Evolutionary conservation across 2,797 vertebrate species (phyloP).

Genomic region (Telmatherina bonti): DNA sequence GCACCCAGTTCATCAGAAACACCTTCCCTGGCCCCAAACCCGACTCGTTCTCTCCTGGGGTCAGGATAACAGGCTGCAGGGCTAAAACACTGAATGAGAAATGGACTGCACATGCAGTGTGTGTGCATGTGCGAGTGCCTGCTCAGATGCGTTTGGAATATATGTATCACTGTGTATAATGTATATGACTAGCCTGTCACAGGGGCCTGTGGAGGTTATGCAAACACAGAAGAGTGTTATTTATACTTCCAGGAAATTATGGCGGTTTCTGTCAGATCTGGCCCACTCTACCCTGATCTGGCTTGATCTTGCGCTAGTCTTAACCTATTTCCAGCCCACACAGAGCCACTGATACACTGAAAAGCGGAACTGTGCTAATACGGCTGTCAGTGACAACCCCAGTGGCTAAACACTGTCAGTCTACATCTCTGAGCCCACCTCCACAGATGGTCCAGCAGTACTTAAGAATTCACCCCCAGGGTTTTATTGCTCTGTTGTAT

Average conservation of each 20-base stretch:
- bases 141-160: slow-evolving; percentile 71
- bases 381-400: slow-evolving; percentile 72
- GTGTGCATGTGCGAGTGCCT: slow-evolving; percentile 41
- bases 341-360: slow-evolving; percentile 54
- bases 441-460: slow-evolving; percentile 82
- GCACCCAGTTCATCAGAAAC: slow-evolving; percentile 81
- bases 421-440: slow-evolving; percentile 74
- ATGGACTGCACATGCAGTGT: slow-evolving; percentile 65
- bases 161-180: slow-evolving; percentile 77
- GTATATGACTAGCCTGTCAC: slow-evolving; percentile 84
- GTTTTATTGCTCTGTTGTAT: slow-evolving; percentile 85
- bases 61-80: slow-evolving; percentile 78
- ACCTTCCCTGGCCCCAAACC: slow-evolving; percentile 71
- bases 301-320: slow-evolving; percentile 63
- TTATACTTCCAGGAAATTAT: slow-evolving; percentile 92
- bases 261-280: slow-evolving; percentile 87
- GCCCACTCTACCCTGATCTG: slow-evolving; percentile 66
- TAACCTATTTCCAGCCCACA: slow-evolving; percentile 75
- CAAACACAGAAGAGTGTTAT: slow-evolving; percentile 92
- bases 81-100: slow-evolving; percentile 74
- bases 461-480: slow-evolving; percentile 84
- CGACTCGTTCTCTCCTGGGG: slow-evolving; percentile 75
- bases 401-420: slow-evolving; percentile 78
- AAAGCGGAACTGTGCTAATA: slow-evolving; percentile 67
- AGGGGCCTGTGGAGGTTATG: slow-evolving; percentile 89